These are phyloP conservation scores for Callyntrura guangdongensis DNA, from an alignment of 2,888 invertebrate species.

Conservation along the genomic window DNA sequence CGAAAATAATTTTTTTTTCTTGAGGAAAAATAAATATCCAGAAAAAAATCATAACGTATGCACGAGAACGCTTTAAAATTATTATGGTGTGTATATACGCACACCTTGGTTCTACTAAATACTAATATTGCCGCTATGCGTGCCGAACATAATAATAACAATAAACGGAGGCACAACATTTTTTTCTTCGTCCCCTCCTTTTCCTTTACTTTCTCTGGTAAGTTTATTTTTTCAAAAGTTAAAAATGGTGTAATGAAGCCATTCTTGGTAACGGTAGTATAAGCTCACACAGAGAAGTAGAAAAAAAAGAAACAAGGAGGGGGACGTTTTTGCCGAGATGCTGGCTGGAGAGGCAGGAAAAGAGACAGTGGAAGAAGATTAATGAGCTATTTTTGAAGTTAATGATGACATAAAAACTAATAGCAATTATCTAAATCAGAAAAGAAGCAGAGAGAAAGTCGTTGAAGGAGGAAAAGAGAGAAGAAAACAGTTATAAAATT, in stretches of 20 bases:
- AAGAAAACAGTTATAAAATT: constrained; percentile 8
- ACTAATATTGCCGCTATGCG: no score
- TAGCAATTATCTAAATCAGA: constrained; percentile 72
- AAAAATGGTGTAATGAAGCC: constrained; percentile 32
- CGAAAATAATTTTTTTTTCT: no score
- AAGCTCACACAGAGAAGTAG: not conserved
- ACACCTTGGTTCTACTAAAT: no score
- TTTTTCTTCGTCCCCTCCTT: not conserved
- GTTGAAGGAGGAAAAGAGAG: no score
- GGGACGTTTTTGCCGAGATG: not conserved
- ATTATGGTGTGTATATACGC: no score
- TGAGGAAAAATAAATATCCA: no score
- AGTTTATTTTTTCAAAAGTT: not conserved
- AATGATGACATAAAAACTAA: constrained; percentile 75
- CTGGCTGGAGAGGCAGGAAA: not conserved
- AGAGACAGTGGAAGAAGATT: constrained; percentile 65
- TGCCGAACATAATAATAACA: not conserved
- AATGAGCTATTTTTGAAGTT: constrained; percentile 73
- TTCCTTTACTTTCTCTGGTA: not conserved
- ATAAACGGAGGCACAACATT: constrained; percentile 9
- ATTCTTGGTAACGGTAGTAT: not conserved
- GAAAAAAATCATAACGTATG: no score
- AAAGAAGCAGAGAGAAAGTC: constrained; percentile 1
- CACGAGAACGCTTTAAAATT: no score
- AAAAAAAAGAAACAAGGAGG: not conserved